phyloP scores from a whole-genome alignment of 2,888 invertebrate genomes.

The Yponomeuta evonymella region DNA sequence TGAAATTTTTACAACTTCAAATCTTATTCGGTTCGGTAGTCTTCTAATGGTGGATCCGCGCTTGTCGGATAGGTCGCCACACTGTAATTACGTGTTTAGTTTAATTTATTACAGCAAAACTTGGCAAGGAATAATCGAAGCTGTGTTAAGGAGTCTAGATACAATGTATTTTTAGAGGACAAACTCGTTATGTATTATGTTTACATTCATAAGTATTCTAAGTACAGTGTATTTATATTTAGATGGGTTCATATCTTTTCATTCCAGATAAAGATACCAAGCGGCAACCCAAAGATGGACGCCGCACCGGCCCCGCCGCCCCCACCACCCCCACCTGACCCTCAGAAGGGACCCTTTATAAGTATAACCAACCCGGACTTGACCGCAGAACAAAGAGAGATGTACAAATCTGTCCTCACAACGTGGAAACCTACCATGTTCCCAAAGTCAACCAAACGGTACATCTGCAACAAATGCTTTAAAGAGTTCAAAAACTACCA shows the following conservation, averaged over 20 bases:
- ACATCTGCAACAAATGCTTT: constrained; percentile 59
- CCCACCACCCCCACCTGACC: constrained; percentile 8
- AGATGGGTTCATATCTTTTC: background rate
- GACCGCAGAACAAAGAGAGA: constrained; percentile 59
- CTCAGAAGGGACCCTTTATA: constrained; percentile 34
- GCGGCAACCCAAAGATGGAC: constrained; percentile 3
- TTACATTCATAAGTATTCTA: background rate
- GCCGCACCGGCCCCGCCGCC: background rate
- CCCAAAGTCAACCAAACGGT: constrained; percentile 49
- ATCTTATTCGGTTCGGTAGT: too few relatives aligned
- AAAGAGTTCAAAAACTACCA: constrained; percentile 69
- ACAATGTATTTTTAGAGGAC: too few relatives aligned
- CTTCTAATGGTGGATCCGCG: too few relatives aligned
- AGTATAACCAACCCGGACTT: constrained; percentile 53
- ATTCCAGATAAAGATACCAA: background rate
- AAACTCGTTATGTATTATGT: too few relatives aligned
- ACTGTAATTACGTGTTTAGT: too few relatives aligned
- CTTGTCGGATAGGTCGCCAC: too few relatives aligned
- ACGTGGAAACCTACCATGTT: constrained; percentile 63
- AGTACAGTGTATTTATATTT: background rate
- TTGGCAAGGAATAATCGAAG: too few relatives aligned
- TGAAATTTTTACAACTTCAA: too few relatives aligned
- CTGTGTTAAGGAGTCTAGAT: too few relatives aligned
- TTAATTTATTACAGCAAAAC: too few relatives aligned
- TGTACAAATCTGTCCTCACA: constrained; percentile 62